Conservation (phyloP, 1,140 invertebrate genomes). For the Cotesia vestalis region DNA sequence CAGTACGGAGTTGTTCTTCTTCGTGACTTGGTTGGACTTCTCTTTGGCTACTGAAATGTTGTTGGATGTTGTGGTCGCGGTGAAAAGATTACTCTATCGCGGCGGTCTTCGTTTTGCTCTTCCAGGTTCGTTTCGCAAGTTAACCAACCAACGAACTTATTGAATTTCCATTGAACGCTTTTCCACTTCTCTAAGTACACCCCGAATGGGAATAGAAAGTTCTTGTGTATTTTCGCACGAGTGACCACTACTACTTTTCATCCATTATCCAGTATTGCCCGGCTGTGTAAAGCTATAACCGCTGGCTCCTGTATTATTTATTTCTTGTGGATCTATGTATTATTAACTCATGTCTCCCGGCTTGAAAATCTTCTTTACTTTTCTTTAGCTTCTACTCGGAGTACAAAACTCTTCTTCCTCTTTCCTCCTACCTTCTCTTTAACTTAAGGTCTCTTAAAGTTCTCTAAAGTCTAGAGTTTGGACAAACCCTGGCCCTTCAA, state of each 20-base stretch:
- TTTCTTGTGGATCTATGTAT: conserved; percentile 54
- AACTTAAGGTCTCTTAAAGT: no score
- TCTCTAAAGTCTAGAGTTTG: neutral
- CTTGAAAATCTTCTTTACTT: conserved; percentile 18
- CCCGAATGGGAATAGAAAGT: neutral
- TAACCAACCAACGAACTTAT: neutral
- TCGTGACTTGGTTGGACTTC: neutral
- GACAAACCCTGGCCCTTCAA: conserved; percentile 11
- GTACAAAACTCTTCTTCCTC: conserved; percentile 26
- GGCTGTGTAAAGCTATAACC: conserved; percentile 35
- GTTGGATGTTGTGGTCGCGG: conserved; percentile 1
- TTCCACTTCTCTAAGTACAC: conserved; percentile 10
- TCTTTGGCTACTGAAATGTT: neutral
- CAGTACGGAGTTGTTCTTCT: no score
- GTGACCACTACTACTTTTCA: conserved; percentile 40
- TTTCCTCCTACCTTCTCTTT: conserved; percentile 27
- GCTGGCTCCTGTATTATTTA: conserved; percentile 56
- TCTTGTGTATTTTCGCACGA: conserved; percentile 39
- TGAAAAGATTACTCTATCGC: neutral
- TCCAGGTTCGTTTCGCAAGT: no score
- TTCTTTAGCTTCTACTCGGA: conserved; percentile 9
- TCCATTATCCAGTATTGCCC: conserved; percentile 41
- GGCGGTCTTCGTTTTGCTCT: no score
- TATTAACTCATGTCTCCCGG: conserved; percentile 47
- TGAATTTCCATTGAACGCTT: conserved; percentile 1